Conservation (phyloP, 2,888 invertebrate genomes). For the Camptogramma bilineatum region DNA sequence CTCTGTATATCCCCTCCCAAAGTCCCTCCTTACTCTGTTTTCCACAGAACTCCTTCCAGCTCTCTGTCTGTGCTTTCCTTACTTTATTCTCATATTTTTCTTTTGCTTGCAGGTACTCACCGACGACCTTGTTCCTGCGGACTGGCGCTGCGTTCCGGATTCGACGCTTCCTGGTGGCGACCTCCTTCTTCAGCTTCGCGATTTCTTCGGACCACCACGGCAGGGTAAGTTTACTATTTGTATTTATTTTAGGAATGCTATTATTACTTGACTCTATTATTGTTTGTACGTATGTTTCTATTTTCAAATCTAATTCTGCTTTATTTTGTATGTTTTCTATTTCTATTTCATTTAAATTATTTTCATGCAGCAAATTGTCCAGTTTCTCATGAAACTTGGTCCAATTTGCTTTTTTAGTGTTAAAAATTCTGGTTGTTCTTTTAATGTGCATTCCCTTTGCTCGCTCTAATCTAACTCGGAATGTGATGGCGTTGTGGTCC, state of each 20-base stretch:
- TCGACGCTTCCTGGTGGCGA: not conserved
- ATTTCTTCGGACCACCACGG: not conserved
- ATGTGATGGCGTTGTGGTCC: not conserved
- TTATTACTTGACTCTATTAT: not conserved
- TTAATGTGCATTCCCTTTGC: not conserved
- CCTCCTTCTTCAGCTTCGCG: not conserved
- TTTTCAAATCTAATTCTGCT: not conserved
- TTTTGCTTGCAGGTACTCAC: conserved; percentile 13
- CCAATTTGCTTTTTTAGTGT: conserved; percentile 2
- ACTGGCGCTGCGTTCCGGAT: not conserved
- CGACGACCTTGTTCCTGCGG: not conserved
- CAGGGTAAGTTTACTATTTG: not conserved
- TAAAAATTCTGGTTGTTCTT: not conserved
- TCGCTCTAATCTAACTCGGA: not conserved
- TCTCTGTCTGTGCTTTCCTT: conserved; percentile 23
- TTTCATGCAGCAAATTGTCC: conserved; percentile 6
- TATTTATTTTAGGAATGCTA: not conserved
- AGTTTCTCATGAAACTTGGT: conserved; percentile 12
- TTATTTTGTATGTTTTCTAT: not conserved
- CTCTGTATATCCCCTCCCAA: no score
- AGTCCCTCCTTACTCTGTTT: conserved; percentile 26
- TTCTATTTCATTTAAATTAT: not conserved
- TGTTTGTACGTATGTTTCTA: not conserved
- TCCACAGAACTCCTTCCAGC: conserved; percentile 38
- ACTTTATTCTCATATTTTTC: not conserved